These are phyloP conservation scores for Myripristis jacobus DNA, from an alignment of 2,797 vertebrate genomes.

Conservation along the genomic window DNA sequence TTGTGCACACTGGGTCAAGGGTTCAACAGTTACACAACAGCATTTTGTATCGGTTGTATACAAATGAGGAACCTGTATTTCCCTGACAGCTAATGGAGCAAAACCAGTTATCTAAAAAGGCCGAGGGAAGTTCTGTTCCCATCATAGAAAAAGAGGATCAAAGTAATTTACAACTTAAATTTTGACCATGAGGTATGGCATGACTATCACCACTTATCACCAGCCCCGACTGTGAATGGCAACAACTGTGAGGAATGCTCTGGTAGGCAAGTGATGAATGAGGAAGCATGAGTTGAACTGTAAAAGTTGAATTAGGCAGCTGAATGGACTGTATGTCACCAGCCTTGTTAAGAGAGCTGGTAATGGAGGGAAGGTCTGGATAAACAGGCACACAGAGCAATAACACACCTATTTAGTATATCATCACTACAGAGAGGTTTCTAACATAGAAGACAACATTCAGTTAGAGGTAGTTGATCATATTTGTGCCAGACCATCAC, in stretches of 20 bases:
- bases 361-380: not conserved
- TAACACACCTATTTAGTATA: not conserved
- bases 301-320: not conserved
- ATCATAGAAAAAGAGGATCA: not conserved
- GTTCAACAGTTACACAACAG: constrained; percentile 38
- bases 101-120: not conserved
- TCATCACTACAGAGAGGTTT: too few species aligned
- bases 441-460: too few species aligned
- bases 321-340: not conserved
- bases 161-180: not conserved
- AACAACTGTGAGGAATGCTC: too few species aligned
- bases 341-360: not conserved
- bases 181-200: not conserved
- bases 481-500: too few species aligned
- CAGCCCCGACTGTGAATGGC: too few species aligned
- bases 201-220: not conserved
- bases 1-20: constrained; percentile 25
- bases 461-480: too few species aligned
- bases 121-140: constrained; percentile 2
- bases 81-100: not conserved
- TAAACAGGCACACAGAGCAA: not conserved
- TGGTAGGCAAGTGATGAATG: not conserved
- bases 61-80: constrained; percentile 20
- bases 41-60: not conserved
- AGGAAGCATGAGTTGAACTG: not conserved